Conservation (phyloP, 2,888 invertebrate genomes). For the Ceratothoa steindachneri region DNA sequence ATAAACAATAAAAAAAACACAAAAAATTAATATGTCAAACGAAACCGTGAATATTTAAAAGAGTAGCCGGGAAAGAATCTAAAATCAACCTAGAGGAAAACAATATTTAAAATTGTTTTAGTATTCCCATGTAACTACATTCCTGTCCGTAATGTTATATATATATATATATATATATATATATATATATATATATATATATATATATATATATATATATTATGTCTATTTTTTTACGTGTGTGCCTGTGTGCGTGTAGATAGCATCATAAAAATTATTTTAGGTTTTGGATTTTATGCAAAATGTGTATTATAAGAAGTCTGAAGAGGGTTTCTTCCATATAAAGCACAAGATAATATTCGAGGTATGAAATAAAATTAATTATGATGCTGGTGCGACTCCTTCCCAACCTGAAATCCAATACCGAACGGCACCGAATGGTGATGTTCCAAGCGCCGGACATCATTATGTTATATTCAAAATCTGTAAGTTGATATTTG, state of each 20-base stretch:
- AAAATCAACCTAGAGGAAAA: no score
- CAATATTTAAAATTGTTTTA: no score
- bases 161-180: constrained; percentile 10
- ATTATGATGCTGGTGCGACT: not conserved
- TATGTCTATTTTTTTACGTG: not conserved
- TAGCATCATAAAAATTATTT: not conserved
- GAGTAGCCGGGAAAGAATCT: no score
- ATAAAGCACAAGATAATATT: constrained; percentile 3
- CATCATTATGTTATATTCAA: constrained; percentile 11
- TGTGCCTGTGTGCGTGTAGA: not conserved
- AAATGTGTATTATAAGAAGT: not conserved
- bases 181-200: constrained; percentile 12
- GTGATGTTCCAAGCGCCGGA: not conserved
- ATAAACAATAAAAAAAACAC: no score
- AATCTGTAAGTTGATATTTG: constrained; percentile 13
- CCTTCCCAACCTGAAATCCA: not conserved
- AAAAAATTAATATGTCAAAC: no score
- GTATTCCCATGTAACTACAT: no score
- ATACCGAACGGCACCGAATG: not conserved
- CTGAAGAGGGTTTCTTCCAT: not conserved
- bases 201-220: constrained; percentile 10
- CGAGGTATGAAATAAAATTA: constrained; percentile 6
- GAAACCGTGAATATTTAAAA: no score
- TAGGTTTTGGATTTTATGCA: not conserved
- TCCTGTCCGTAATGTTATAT: no score